phyloP scores from a whole-genome alignment of 2,113 vertebrate genomes.

The Psammodynastes pulverulentus region DNA sequence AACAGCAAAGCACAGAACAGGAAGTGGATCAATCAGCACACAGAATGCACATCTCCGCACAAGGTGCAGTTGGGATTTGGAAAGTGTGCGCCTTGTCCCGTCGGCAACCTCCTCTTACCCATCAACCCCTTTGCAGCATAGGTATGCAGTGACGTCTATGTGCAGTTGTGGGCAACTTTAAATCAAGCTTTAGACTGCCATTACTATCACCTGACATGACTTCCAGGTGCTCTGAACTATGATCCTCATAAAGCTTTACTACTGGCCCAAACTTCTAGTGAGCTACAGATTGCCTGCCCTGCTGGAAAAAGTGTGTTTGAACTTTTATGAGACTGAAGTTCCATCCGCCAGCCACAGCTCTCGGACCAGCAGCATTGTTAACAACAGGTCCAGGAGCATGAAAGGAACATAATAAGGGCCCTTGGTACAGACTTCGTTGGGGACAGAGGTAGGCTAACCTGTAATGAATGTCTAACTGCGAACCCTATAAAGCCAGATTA shows the following conservation, averaged over 20 bases:
- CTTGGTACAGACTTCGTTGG: neutral
- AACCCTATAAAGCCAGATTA: neutral
- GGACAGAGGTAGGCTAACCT: neutral
- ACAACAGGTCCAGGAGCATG: neutral
- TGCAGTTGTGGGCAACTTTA: neutral
- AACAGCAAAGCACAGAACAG: neutral
- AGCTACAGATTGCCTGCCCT: neutral
- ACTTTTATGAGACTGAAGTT: neutral
- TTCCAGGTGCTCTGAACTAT: neutral
- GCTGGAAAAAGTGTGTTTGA: neutral
- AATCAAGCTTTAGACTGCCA: neutral
- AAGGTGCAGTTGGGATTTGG: neutral
- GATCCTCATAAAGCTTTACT: neutral
- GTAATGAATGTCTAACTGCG: neutral
- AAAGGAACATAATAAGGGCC: neutral
- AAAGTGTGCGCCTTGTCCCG: neutral
- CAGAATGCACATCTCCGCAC: neutral
- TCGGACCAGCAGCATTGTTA: neutral
- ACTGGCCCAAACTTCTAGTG: neutral
- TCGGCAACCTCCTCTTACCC: neutral
- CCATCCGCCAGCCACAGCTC: neutral
- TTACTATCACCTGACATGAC: neutral
- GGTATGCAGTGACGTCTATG: neutral
- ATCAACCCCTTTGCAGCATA: neutral
- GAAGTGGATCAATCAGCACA: neutral